Evolutionary conservation across 2,797 vertebrate species (phyloP).

Genomic region (Molothrus aeneus): DNA sequence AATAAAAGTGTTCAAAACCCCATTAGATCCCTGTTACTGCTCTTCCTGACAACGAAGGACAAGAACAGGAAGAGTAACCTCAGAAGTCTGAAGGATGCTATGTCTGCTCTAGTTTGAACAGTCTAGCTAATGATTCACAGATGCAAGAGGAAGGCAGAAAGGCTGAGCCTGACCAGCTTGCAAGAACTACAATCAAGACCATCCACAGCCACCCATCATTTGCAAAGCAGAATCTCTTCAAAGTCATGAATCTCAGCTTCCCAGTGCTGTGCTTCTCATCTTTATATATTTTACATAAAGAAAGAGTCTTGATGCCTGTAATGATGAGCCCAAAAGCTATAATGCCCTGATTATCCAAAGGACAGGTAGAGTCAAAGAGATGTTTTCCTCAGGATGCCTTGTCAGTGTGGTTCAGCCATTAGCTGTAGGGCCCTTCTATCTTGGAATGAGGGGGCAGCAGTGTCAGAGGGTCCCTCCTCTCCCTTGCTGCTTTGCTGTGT

Average conservation of each 20-base stretch:
- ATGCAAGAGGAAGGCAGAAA: slow-evolving; percentile 2
- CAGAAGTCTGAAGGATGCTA: slow-evolving; percentile 43
- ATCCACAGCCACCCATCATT: slow-evolving; percentile 9
- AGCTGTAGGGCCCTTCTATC: neutral
- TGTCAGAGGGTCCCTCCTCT: slow-evolving; percentile 18
- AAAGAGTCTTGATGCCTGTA: neutral
- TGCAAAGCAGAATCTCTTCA: neutral
- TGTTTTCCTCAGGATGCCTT: neutral
- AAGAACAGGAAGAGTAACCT: slow-evolving; percentile 29
- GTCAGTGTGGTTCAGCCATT: neutral
- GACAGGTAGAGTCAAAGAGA: slow-evolving; percentile 1
- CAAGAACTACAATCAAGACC: slow-evolving; percentile 9
- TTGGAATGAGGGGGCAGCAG: neutral
- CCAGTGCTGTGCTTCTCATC: slow-evolving; percentile 8
- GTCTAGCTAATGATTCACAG: slow-evolving; percentile 32
- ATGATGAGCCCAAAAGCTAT: slow-evolving; percentile 17
- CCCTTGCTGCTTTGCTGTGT: neutral
- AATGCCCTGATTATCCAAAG: slow-evolving; percentile 25
- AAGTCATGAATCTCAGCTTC: slow-evolving; percentile 17
- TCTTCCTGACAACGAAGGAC: slow-evolving; percentile 27
- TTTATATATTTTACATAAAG: neutral
- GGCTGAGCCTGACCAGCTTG: slow-evolving; percentile 1
- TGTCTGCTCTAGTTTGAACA: slow-evolving; percentile 29
- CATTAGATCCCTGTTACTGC: slow-evolving; percentile 33
- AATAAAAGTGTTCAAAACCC: slow-evolving; percentile 35